Base-by-base conservation (phyloP, 1,140 invertebrate genomes). In the Sycophaga agraensis region DNA sequence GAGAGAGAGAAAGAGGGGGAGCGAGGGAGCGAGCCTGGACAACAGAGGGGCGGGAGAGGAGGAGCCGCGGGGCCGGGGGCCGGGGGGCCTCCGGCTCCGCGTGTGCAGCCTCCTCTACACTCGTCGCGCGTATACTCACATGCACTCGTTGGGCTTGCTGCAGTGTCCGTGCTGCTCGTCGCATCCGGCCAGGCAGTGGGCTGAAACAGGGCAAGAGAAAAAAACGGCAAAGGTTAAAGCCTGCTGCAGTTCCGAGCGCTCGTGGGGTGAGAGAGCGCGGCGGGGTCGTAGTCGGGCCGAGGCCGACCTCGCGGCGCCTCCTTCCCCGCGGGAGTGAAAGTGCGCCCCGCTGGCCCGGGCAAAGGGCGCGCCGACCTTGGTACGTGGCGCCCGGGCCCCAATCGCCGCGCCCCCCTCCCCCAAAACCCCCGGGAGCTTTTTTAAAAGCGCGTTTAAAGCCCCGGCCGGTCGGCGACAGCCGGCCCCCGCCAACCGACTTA, bases 111-210 rank as follows among this genome's bases (percentile, higher is more conserved):
- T 24, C 21, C n/a, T 59, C 31, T 50, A 37, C 17, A 49, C n/a
- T 42, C 66, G 42, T 21, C 11, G 40, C 24, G 12, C 21, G 57
- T 53, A 74, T 87, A 95, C 93, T 92, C 87, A 96, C 94, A 86
- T 87, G 91, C 95, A 98, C 84, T 97, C 92, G 83, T 94, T 91
- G 69, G 96, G 95, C 76, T 87, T 86, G 70, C 86, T 88, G 85
- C 96, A 98, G 78, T 90, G 88, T 73, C 96, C 96, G 82, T 96
- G 92, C 72, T 89, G 84, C 53, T 86, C 80, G 81, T 95, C 87
- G 83, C 96, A 98, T 74, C 94, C 95, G 75, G 91, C 87, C 75
- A 89, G 82, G 83, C 96, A 98, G 73, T 91, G 89, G 73, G 92
- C 93, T 96, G 88, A 74, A 92, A 91, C 82, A 86, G 82, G 84